A percentile compares a stretch with the other conserved stretches of the same genome.
These are phyloP conservation scores for Cyphomyrus discorhynchus DNA, from an alignment of 2,113 vertebrate genomes.

Conservation along the genomic window DNA sequence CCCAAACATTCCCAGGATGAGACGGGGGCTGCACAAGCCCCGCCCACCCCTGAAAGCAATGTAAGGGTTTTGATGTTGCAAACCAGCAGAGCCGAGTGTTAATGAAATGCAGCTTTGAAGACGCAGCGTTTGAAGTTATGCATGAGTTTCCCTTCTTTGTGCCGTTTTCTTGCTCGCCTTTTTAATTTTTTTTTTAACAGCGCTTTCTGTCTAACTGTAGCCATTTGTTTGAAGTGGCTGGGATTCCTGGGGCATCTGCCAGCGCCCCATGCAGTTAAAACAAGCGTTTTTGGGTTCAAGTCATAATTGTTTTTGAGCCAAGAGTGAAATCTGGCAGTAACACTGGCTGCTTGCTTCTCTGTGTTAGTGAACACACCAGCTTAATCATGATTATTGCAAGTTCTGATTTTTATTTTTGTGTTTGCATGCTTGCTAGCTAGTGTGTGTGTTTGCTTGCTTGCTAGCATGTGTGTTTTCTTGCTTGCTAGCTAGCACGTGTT, in stretches of 20 bases:
- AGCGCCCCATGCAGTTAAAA: slow-evolving; percentile 1
- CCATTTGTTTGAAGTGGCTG: slow-evolving; percentile 6
- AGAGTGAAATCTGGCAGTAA: neutral
- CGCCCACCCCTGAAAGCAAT: slow-evolving; percentile 37
- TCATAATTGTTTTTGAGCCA: neutral
- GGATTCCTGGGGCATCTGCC: slow-evolving; percentile 11
- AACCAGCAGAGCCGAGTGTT: slow-evolving; percentile 48
- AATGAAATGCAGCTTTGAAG: slow-evolving; percentile 68
- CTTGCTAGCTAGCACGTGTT: too few relatives aligned
- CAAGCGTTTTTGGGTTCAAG: slow-evolving; percentile 4
- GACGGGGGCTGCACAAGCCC: neutral
- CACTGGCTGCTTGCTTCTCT: neutral
- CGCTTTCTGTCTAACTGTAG: neutral
- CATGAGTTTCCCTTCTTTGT: slow-evolving; percentile 61
- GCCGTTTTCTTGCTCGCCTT: slow-evolving; percentile 36
- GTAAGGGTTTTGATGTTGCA: slow-evolving; percentile 51
- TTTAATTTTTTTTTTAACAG: neutral
- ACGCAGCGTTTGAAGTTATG: slow-evolving; percentile 62
- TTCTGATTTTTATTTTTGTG: neutral
- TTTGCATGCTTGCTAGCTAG: neutral
- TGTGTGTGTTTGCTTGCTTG: neutral
- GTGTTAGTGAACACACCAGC: neutral
- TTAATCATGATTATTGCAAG: neutral
- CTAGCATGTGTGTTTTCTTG: neutral
- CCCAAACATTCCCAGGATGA: neutral